phyloP scores from a whole-genome alignment of 2,888 invertebrate species.

The Helobdella robusta region DNA sequence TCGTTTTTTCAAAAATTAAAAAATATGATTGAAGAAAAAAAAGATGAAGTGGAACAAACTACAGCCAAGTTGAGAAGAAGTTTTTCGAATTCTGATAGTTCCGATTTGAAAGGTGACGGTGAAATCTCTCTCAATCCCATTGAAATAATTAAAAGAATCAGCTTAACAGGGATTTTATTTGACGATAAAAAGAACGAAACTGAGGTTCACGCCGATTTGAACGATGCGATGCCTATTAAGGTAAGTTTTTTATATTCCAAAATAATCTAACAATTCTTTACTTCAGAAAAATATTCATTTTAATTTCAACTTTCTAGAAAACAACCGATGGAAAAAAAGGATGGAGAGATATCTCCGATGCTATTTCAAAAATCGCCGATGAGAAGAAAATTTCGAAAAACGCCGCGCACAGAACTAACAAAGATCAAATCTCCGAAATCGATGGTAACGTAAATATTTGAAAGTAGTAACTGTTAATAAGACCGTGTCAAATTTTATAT shows the following conservation, averaged over 20 bases:
- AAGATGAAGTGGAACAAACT: conserved; percentile 7
- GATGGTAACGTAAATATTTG: neutral
- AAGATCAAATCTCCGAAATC: neutral
- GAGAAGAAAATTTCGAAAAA: neutral
- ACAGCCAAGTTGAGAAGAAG: neutral
- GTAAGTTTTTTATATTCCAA: neutral
- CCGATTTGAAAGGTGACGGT: neutral
- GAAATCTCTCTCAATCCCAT: conserved; percentile 12
- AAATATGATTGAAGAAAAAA: conserved; percentile 20
- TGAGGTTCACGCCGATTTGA: neutral
- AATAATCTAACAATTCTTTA: neutral
- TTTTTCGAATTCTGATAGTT: neutral
- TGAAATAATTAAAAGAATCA: conserved; percentile 18
- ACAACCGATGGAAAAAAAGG: neutral
- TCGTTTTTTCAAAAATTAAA: conserved; percentile 21
- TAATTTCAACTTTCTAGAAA: neutral
- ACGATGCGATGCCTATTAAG: neutral
- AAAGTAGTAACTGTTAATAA: neutral
- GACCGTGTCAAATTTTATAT: neutral
- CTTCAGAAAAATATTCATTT: neutral
- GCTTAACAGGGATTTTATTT: conserved; percentile 15
- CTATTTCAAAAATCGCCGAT: neutral
- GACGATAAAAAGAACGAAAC: conserved; percentile 19
- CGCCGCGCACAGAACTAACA: neutral
- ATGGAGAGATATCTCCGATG: neutral